phyloP scores from a whole-genome alignment of 2,797 vertebrate genomes.

The Phrynocephalus forsythii region DNA sequence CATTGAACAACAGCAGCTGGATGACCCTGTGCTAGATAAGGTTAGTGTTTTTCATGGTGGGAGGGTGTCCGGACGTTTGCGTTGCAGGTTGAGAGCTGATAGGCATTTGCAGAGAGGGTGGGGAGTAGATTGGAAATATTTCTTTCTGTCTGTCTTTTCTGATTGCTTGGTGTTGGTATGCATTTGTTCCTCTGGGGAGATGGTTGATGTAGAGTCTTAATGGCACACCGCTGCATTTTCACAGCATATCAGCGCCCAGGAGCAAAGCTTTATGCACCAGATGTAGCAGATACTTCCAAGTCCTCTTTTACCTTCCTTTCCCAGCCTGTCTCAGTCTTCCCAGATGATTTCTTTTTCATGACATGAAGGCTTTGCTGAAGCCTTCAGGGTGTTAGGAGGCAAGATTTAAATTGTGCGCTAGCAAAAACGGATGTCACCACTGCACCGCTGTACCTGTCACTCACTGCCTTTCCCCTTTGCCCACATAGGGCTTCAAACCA shows the following conservation, averaged over 20 bases:
- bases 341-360: constrained; percentile 59
- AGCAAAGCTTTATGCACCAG: constrained; percentile 38
- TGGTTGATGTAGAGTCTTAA: background rate
- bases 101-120: constrained; percentile 3
- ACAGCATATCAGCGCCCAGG: constrained; percentile 7
- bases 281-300: constrained; percentile 39
- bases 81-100: background rate
- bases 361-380: constrained; percentile 60
- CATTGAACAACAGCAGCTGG: constrained; percentile 92
- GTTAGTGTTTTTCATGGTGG: constrained; percentile 72
- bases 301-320: constrained; percentile 56
- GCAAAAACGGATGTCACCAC: constrained; percentile 5
- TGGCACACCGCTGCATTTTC: constrained; percentile 38
- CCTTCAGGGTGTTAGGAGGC: constrained; percentile 46
- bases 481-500: constrained; percentile 4
- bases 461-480: constrained; percentile 24
- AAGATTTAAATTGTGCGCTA: background rate
- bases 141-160: background rate
- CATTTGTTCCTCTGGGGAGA: constrained; percentile 20
- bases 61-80: background rate
- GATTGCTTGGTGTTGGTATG: constrained; percentile 11
- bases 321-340: constrained; percentile 53
- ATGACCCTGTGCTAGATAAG: constrained; percentile 92
- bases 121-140: background rate
- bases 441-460: background rate